Base-by-base conservation (phyloP, 2,113 vertebrate species). In the Trichechus manatus region DNA sequence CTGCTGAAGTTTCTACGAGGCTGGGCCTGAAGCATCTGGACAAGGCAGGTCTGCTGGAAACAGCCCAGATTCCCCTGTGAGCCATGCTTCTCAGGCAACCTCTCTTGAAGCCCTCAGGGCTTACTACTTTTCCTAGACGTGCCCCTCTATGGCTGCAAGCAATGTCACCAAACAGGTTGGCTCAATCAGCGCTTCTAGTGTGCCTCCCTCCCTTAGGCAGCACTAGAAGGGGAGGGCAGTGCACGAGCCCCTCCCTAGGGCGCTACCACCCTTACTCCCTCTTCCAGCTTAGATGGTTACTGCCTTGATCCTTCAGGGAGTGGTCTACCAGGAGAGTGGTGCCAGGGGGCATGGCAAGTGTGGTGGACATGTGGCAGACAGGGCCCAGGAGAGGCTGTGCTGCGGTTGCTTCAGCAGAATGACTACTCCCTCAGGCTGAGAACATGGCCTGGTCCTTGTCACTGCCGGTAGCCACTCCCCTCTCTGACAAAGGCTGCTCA, bases 401-500 rank as follows among this genome's bases (percentile, higher is more conserved):
- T 77, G 39, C 59, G 31, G 78, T 68, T 47, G 33, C 63, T 93
- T 93, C 78, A 23, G 84, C 80, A 53, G n/a, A 68, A 89, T 56
- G 33, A n/a, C 56, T 75, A 31, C 27, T 70, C n/a, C 50, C 4
- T 9, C 29, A 19, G 78, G 36, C n/a, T 31, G 78, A 88, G 75
- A 92, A 15, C 36, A 22, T 59, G 53, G 83, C 77, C 53, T 82
- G 64, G 59, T 75, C 72, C 90, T 75, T 47, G 80, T 82, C 75
- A 83, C 39, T 78, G 79, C 42, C 61, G 68, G 59, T 29, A 39
- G 93, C 94, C 96, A 96, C 96, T 96, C 88, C 88, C 74, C 93
- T 97, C 75, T 80, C 80, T 85, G 81, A 95, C 96, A 96, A 97
- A 98, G 96, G 93, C 70, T 90, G 78, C 27, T 94, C 86, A 91